phyloP scores from a whole-genome alignment of 64 coral and sea anemone species.

The Pocillopora verrucosa region DNA sequence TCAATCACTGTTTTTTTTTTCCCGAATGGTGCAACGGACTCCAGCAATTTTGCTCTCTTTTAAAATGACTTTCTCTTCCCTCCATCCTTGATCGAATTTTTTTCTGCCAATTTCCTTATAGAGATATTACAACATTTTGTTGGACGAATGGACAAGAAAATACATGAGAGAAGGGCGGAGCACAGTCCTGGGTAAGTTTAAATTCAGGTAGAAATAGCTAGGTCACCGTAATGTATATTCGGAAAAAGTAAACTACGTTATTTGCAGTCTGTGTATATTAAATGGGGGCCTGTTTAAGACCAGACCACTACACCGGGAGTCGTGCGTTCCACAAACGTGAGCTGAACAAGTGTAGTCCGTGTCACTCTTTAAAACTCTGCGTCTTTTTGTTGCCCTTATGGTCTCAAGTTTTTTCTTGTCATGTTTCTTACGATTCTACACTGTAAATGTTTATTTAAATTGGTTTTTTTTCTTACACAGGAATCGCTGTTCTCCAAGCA shows the following conservation, averaged over 20 bases:
- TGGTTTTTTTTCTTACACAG: constrained; percentile 19
- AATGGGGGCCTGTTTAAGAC: too few relatives aligned
- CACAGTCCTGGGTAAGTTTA: constrained; percentile 71
- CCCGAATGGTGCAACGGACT: too few relatives aligned
- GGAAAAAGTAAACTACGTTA: too few relatives aligned
- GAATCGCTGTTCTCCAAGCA: constrained; percentile 77
- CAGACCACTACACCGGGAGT: too few relatives aligned
- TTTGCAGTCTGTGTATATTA: not conserved
- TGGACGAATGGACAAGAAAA: constrained; percentile 97
- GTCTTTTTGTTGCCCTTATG: not conserved
- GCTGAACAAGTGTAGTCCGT: not conserved
- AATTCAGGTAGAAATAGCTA: not conserved
- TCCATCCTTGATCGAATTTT: not conserved
- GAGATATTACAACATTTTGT: constrained; percentile 88
- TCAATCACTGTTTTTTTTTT: too few relatives aligned
- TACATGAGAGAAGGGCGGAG: constrained; percentile 96
- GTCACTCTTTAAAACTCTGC: not conserved
- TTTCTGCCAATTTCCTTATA: constrained; percentile 12
- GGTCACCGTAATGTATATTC: not conserved
- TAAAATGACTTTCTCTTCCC: not conserved
- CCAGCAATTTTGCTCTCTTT: not conserved
- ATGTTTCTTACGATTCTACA: not conserved
- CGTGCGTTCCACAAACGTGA: too few relatives aligned
- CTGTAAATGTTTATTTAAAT: not conserved
- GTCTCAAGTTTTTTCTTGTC: not conserved